Evolutionary conservation across 53 echinoderm and acorn worm species (phyloP).

Genomic region (Luidia sarsii): DNA sequence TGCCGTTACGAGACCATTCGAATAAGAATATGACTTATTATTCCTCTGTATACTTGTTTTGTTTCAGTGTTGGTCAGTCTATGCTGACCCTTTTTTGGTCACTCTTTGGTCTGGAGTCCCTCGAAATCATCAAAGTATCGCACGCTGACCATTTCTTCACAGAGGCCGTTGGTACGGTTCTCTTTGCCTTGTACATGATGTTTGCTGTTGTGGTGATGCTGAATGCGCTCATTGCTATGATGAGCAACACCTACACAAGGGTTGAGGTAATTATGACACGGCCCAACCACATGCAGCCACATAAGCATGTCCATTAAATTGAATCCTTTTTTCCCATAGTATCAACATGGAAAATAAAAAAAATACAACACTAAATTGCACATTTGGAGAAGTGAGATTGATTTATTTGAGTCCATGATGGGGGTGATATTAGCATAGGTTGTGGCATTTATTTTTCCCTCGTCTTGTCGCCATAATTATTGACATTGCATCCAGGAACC

Average conservation of each 20-base stretch:
- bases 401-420: too few relatives aligned
- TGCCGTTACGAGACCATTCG: background rate
- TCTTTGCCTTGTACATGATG: constrained; percentile 88
- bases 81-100: constrained; percentile 96
- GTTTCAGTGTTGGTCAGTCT: constrained; percentile 74
- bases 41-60: background rate
- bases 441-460: too few relatives aligned
- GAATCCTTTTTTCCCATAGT: too few relatives aligned
- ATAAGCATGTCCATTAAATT: too few relatives aligned
- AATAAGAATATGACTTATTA: background rate
- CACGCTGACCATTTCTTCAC: constrained; percentile 75
- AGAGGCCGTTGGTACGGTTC: constrained; percentile 76
- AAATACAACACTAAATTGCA: too few relatives aligned
- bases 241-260: constrained; percentile 95
- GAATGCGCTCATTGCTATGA: constrained; percentile 95
- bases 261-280: constrained; percentile 76
- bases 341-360: too few relatives aligned
- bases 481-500: too few relatives aligned
- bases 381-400: too few relatives aligned
- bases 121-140: constrained; percentile 65
- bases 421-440: too few relatives aligned
- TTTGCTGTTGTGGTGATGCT: constrained; percentile 97
- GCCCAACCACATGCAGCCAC: too few relatives aligned
- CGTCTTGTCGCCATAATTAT: too few relatives aligned
- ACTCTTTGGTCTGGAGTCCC: constrained; percentile 80